These are phyloP conservation scores for Apis mellifera DNA, from an alignment of 1,140 invertebrate species.

Conservation along the genomic window DNA sequence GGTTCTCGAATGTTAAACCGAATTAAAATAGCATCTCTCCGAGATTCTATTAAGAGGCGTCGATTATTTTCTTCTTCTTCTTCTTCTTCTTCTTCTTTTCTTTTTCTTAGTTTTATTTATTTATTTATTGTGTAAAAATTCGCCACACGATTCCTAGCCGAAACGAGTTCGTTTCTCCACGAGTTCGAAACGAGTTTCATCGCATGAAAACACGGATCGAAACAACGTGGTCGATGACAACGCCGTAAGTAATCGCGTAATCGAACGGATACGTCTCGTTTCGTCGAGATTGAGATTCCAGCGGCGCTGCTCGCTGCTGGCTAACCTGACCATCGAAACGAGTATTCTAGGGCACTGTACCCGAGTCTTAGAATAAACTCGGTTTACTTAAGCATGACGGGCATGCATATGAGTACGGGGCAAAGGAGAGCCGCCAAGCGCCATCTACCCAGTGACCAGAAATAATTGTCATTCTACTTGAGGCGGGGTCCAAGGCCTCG, in stretches of 20 bases:
- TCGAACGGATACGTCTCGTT: conserved; percentile 33
- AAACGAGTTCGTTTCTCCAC: no score
- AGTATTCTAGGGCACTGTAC: conserved; percentile 76
- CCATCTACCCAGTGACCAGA: conserved; percentile 76
- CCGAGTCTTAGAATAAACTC: conserved; percentile 76
- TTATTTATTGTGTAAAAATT: no score
- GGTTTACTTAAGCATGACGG: conserved; percentile 77
- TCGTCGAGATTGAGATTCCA: conserved; percentile 60
- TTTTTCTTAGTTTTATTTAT: no score
- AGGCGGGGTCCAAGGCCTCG: conserved; percentile 62
- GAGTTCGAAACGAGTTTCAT: no score
- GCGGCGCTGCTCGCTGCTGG: conserved; percentile 37
- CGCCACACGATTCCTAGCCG: no score
- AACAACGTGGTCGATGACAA: neutral
- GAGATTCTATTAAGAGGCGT: neutral
- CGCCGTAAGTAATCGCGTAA: conserved; percentile 15
- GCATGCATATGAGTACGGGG: conserved; percentile 75
- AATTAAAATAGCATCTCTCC: neutral
- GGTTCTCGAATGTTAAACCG: neutral
- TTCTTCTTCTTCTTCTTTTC: no score
- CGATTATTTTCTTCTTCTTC: neutral
- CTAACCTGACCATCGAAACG: conserved; percentile 69
- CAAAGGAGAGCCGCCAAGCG: conserved; percentile 75
- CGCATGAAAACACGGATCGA: neutral
- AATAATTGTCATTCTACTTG: conserved; percentile 78